A percentile compares a stretch with the other conserved stretches of the same genome.
Evolutionary conservation across 2,888 invertebrate species (phyloP).

Genomic region (Azorinus chamasolen): DNA sequence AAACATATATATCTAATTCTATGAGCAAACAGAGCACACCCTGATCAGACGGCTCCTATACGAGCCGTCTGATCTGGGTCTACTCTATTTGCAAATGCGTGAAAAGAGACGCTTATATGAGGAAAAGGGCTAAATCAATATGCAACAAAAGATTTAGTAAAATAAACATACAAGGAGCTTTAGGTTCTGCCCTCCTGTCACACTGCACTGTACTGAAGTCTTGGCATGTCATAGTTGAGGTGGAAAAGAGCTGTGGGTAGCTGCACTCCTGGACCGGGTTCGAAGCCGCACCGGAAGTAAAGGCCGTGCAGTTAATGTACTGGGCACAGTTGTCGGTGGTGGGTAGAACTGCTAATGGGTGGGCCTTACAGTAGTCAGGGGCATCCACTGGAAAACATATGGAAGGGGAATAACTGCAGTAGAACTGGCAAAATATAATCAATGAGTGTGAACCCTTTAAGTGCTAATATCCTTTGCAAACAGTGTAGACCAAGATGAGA

Average conservation of each 20-base stretch:
- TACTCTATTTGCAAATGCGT: no score
- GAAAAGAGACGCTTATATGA: no score
- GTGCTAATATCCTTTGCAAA: no score
- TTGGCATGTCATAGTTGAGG: constrained; percentile 41
- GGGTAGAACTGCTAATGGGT: constrained; percentile 50
- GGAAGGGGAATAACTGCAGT: background rate
- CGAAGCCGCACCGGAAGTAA: background rate
- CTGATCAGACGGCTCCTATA: no score
- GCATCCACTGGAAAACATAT: constrained; percentile 10
- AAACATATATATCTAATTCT: no score
- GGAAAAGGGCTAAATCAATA: no score
- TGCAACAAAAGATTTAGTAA: no score
- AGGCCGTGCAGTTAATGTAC: constrained; percentile 63
- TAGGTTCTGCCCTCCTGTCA: constrained; percentile 56
- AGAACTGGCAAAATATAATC: background rate
- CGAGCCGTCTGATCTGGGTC: no score
- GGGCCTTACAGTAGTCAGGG: constrained; percentile 55
- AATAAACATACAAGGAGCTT: constrained; percentile 65
- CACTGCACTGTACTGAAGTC: constrained; percentile 58
- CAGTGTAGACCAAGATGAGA: no score
- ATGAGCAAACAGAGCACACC: no score
- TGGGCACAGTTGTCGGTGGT: constrained; percentile 61
- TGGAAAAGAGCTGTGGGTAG: constrained; percentile 66
- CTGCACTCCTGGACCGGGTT: constrained; percentile 54
- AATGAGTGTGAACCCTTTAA: no score